A percentile compares a stretch with the other conserved stretches of the same genome.
Conservation (phyloP, 2,113 vertebrate species). For the Martes martes region DNA sequence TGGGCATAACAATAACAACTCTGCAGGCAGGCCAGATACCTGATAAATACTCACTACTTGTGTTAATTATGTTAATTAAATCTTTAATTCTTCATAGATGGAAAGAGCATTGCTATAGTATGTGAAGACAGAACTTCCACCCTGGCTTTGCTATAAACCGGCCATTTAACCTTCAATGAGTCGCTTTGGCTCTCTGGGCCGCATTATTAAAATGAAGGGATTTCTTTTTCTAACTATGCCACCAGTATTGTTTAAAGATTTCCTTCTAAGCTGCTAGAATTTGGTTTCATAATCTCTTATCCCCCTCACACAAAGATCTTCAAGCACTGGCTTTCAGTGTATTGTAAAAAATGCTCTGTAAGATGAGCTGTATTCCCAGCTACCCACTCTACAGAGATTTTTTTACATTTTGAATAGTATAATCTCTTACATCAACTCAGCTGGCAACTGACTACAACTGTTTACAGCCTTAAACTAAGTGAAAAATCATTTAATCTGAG, state of each 20-base stretch:
- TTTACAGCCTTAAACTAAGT: background rate
- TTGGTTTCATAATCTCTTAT: background rate
- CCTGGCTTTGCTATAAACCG: background rate
- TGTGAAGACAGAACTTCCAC: background rate
- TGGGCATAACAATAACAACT: background rate
- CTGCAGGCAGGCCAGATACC: background rate
- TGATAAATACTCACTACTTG: background rate
- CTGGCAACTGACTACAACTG: background rate
- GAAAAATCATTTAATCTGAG: background rate
- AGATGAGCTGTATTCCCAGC: background rate
- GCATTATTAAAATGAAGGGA: background rate
- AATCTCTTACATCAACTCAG: background rate
- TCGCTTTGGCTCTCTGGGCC: background rate
- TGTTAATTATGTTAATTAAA: background rate
- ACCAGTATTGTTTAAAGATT: background rate
- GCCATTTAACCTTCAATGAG: background rate
- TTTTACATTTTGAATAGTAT: slow-evolving; percentile 1
- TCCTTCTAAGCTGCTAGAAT: background rate
- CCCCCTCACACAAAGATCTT: background rate
- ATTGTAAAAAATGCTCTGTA: background rate
- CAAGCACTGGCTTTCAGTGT: background rate
- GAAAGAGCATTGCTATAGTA: background rate
- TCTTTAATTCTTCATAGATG: background rate
- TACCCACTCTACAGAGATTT: background rate
- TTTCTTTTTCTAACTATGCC: background rate